Conservation (phyloP, 1,140 invertebrate genomes). For the Drosophila kikkawai region DNA sequence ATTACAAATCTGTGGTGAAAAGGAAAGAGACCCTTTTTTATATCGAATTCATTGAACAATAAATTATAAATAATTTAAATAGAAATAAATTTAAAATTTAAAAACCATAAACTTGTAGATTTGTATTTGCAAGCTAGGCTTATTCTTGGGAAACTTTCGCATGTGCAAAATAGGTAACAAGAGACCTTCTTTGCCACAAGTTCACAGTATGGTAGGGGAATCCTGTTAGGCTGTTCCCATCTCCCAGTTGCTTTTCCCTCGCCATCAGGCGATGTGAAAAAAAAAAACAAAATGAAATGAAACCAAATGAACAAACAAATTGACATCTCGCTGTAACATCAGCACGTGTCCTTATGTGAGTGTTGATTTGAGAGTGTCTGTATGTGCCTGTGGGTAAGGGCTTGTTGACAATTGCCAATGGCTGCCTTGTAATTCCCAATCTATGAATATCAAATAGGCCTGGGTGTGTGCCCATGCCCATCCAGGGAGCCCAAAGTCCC, state of each 20-base stretch:
- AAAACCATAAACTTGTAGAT: not conserved
- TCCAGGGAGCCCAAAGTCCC: conserved; percentile 51
- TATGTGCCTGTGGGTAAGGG: conserved; percentile 39
- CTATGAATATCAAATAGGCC: conserved; percentile 81
- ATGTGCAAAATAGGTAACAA: conserved; percentile 21
- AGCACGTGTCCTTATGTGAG: conserved; percentile 59
- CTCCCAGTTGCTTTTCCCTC: conserved; percentile 42
- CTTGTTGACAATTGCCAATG: conserved; percentile 78
- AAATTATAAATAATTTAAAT: not conserved
- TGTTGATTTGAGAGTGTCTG: conserved; percentile 7
- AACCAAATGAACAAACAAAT: conserved; percentile 69
- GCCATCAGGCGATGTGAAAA: not conserved
- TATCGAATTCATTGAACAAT: too few relatives aligned
- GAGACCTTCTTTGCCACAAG: not conserved
- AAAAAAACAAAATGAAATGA: conserved; percentile 43
- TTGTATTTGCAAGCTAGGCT: not conserved
- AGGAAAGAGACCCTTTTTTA: too few relatives aligned
- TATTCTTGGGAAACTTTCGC: not conserved
- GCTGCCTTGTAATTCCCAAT: conserved; percentile 82
- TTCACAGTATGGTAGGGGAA: not conserved
- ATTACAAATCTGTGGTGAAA: too few relatives aligned
- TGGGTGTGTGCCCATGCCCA: conserved; percentile 39
- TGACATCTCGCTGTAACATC: conserved; percentile 61
- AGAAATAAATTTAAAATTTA: not conserved
- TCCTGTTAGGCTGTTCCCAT: conserved; percentile 20